Base-by-base conservation (phyloP, 2,113 vertebrate species). In the cattle (Bos taurus) region DNA sequence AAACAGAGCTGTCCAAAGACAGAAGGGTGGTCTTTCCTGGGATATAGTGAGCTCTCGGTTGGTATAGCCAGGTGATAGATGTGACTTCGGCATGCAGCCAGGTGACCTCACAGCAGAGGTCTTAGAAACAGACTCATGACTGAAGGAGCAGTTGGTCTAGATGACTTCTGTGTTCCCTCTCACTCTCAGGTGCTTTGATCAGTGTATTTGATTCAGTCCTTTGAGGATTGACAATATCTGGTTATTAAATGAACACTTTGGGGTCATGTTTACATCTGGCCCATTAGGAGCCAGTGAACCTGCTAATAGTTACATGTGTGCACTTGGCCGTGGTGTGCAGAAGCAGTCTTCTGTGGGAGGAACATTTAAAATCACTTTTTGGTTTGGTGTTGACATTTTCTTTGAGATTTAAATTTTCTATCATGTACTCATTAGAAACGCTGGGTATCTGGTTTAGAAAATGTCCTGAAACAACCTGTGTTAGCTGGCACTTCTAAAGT, bases 371-470 rank as follows among this genome's bases (percentile, higher is more conserved):
- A 91, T 88, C 30, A 92, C 84, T 84, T 54, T 87, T 81, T 92
- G 71, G 83, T 88, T 96, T 84, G 84, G 83, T 80, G 86, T 19
- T 90, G 95, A 95, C 74, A 91, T 97, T 97, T 95, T 80, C 83
- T 92, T 96, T 97, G 52, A 97, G 95, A 97, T 95, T 82, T 92
- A 96, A 92, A 52, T 33, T 90, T 97, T 97, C 84, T 93, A 25
- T 64, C 48, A 23, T 85, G 80, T 96, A 77, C 60, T 97, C 28
- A 86, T 92, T 96, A 95, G 52, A 87, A 97, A 97, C 56, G 36
- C 50, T 87, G 57, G 87, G 78, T 62, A 95, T 94, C 82, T 95
- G 87, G 48, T 87, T 88, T 92, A 14, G 52, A 83, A 25, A 83
- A 91, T 92, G 60, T 46, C 11, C 6, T 2, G 36, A 78, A 96